A percentile compares a stretch with the other conserved stretches of the same genome.
phyloP scores from a whole-genome alignment of 2,113 vertebrate species.

The Leptocoma aspasia region DNA sequence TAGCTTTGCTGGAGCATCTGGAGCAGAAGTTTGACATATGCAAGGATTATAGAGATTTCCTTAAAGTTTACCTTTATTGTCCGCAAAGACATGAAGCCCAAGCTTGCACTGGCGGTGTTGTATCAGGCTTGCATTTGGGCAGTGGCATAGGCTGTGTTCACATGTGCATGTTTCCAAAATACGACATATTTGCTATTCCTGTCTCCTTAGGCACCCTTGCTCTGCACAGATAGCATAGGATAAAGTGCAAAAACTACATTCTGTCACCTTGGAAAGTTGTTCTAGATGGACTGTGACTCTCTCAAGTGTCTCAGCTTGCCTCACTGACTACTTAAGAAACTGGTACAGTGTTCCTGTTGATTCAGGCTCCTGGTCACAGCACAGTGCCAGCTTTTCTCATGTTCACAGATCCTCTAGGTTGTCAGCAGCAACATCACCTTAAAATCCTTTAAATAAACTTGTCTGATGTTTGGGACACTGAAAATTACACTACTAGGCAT shows the following conservation, averaged over 20 bases:
- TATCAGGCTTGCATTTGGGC: neutral
- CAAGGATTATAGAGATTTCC: neutral
- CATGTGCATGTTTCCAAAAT: neutral
- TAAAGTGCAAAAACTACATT: neutral
- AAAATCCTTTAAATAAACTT: neutral
- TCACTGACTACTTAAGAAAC: neutral
- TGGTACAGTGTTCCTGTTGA: neutral
- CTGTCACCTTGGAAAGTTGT: neutral
- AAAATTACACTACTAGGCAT: neutral
- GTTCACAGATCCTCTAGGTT: neutral
- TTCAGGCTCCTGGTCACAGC: neutral
- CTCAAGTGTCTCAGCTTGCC: neutral
- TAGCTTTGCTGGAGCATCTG: neutral
- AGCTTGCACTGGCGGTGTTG: rapidly evolving
- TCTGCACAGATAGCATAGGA: neutral
- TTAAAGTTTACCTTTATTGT: neutral
- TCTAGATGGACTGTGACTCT: neutral
- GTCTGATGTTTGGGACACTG: neutral
- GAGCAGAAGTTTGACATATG: neutral
- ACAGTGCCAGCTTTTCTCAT: neutral
- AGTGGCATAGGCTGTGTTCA: rapidly evolving
- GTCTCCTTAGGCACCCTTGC: neutral
- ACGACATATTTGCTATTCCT: neutral
- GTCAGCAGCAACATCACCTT: neutral
- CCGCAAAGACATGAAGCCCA: neutral